Evolutionary conservation across 92 coral and sea anemone genomes (phyloP), one percentile per base, ranked within the genome.

Genomic region (Meandrina meandrites): DNA sequence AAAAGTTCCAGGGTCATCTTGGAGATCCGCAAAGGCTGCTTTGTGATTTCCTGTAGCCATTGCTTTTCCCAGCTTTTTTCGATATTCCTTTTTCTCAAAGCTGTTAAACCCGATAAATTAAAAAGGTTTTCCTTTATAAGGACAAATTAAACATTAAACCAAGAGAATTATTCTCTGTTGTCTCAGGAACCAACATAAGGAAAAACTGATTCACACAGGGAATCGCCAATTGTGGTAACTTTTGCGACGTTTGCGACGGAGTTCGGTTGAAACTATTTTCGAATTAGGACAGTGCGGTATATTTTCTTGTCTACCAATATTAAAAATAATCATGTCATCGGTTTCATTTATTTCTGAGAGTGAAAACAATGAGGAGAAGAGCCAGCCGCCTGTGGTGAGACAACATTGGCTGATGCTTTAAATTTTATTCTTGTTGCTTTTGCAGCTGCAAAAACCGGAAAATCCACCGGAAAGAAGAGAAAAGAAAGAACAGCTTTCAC

Each of bases 401-500:
- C 75, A 50, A 14, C n/a, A 47, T 45, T 7, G 1, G 28, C 37
- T 30, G 47, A 16, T 1, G 30, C 0, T 76, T 64, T 30, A 24
- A 57, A 64, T 14, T 45, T 18, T 42, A 35, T 42, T 85, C 34
- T 12, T 67, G 45, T 62, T 66, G 42, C 54, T 47, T 84, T 72
- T 81, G 85, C 91, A 81, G 95, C 94, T 79, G 80, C 89, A 30
- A 94, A 93, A 87, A 75, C 90, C 54, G 93, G 91, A 79, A 94
- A 94, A 82, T 79, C 91, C 85, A 70, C 89, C 51, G 94, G 96
- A 70, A 97, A 95, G 92, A 97, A 97, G 83, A 89, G 99, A 51
- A 97, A 97, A 50, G 99, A 96, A 79, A 89, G 99, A 53, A 97
- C 99, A 51, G 99, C 99, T 17, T 97, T 97, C 81, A 97, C 98